Base-by-base conservation (phyloP, 2,888 invertebrate genomes). In the Idaea straminata region DNA sequence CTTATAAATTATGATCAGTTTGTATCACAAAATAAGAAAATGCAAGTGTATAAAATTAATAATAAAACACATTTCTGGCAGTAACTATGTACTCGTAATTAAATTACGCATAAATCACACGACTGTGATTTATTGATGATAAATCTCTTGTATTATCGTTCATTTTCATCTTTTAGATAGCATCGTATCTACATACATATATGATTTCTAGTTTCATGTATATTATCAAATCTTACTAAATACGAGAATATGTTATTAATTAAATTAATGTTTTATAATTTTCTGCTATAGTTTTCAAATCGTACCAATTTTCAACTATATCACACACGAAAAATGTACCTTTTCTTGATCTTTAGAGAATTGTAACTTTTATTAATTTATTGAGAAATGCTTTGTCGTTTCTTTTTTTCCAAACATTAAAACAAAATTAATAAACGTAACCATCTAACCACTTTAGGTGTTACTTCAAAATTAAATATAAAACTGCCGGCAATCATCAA, bases 51-150 rank as follows among this genome's bases (percentile, higher is more conserved):
- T 47, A 47, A 47, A 47, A 47, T 47, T 47, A 47, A 13, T 7
- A 47, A 47, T 47, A 13, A 0, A 10, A 7, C 47, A 47, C 10
- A 47, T 47, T 13, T 47, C 47, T 47, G 47, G 47, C 47, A 47
- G 36, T 25, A 62, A 58, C 35, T 58, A 57, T 57, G 62, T 57
- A 57, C 57, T 58, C 57, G 38, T 59, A 59, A 59, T 59, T 34
- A 59, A 16, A 59, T 34, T 25, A 0, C 59, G 34, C 59, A 59
- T 59, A 34, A 47, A 47, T 59, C 25, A 59, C 5, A 16, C 34
- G 59, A 25, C 15, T 25, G 7, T 59, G 59, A 25, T 16, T 59
- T 25, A 59, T 34, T 59, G 16, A 59, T 47, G 10, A 47, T 47
- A 47, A 47, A 47, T 47, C 47, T 47, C 47, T 47, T 13, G 5